These are phyloP conservation scores for Mormyrus proboscirostris DNA, from an alignment of 2,797 vertebrate genomes.

Conservation along the genomic window DNA sequence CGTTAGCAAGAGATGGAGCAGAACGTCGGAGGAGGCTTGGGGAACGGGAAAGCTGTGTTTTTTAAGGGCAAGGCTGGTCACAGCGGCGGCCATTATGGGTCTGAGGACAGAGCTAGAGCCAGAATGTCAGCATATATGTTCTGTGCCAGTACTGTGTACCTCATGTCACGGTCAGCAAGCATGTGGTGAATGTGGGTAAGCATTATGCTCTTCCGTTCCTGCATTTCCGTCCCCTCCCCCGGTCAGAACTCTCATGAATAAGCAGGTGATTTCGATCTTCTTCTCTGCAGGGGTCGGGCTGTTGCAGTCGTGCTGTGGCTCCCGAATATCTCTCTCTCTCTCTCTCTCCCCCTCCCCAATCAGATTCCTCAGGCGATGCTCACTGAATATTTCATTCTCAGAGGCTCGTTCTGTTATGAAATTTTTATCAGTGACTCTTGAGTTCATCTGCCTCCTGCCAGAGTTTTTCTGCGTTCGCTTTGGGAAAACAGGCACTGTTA, in stretches of 20 bases:
- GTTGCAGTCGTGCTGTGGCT: background rate
- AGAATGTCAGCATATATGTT: background rate
- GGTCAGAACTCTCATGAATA: background rate
- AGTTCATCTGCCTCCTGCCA: slow-evolving; percentile 15
- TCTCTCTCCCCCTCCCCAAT: background rate
- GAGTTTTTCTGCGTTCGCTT: slow-evolving; percentile 6
- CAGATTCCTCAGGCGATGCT: slow-evolving; percentile 6
- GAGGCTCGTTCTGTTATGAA: slow-evolving; percentile 24
- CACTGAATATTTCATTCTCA: slow-evolving; percentile 30
- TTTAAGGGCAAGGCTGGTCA: background rate
- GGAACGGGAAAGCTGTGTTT: background rate
- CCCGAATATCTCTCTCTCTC: background rate
- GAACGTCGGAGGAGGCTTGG: background rate
- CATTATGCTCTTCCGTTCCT: background rate
- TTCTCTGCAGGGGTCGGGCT: background rate
- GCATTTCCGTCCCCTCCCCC: background rate
- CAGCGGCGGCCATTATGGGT: background rate
- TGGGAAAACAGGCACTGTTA: background rate
- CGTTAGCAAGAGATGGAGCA: background rate
- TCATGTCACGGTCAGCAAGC: background rate
- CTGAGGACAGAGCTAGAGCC: background rate
- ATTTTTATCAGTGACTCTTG: slow-evolving; percentile 29
- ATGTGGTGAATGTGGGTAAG: background rate
- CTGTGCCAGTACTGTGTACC: background rate
- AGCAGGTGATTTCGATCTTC: background rate